Evolutionary conservation across 1,140 invertebrate genomes (phyloP), one percentile per base, ranked within the genome.

Genomic region (Lepidurus couesii): DNA sequence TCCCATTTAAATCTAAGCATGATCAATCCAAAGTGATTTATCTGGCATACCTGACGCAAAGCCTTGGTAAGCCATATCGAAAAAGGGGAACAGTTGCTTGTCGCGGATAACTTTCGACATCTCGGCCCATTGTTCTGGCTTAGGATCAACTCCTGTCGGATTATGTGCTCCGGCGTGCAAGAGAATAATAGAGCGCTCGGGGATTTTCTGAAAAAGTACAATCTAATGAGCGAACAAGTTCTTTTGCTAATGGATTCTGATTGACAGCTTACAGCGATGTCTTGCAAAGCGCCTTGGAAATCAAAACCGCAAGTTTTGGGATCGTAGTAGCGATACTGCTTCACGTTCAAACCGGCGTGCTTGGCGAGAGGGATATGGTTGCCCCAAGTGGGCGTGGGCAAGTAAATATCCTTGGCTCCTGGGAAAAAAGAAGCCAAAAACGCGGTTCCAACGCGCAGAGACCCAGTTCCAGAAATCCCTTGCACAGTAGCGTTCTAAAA

Each of bases 1-100:
- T 75, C n/a, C 6, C 34, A 4, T 6, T 75, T 75, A 13, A 42
- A 13, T 16, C 2, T 7, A 75, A 1, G 26, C n/a, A 1, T 0
- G 11, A 42, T n/a, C 16, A 75, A 13, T 75, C n/a, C 1, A 10
- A 0, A 11, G 5, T 10, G 10, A 13, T 75, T 16, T 34, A 13
- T 42, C 26, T 77, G 21, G 79, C 74, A 81, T 85, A 89, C 88
- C 93, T 75, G 92, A 93, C 16, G 93, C 93, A 88, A 98, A 98
- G 16, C 97, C 97, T 88, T 99, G 98, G 88, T 99, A 99, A 42
- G 98, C 98, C 93, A 98, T 98, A 87, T 99, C 98, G 85, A 99
- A 98, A 88, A 95, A 99, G n/a, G 96, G 95, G 84, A 95, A 97
- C 4, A 99, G 86, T 77, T 97, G 92, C 80, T 86, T 90, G 77